Conservation (phyloP, 2,113 vertebrate genomes). For the Furnarius figulus region DNA sequence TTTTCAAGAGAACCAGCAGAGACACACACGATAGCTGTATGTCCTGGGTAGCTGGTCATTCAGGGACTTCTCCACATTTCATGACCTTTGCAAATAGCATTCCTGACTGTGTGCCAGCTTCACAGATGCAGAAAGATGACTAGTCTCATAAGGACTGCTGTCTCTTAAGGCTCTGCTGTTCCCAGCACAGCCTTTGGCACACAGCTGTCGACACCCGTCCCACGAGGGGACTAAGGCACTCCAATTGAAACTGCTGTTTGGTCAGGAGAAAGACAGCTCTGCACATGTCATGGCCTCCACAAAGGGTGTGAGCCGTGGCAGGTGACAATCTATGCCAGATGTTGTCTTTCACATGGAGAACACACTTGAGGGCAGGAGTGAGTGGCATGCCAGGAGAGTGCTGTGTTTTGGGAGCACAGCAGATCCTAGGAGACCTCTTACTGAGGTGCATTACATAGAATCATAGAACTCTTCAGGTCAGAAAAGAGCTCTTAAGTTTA, state of each 20-base stretch:
- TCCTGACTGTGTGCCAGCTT: neutral
- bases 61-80: neutral
- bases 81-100: neutral
- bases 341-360: neutral
- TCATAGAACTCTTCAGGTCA: neutral
- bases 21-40: neutral
- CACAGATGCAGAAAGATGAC: neutral
- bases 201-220: neutral
- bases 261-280: neutral
- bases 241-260: neutral
- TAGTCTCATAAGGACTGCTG: neutral
- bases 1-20: neutral
- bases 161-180: neutral
- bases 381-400: neutral
- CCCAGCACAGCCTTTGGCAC: neutral
- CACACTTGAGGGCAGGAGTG: neutral
- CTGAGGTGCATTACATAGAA: neutral
- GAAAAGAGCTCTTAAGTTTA: neutral
- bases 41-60: neutral
- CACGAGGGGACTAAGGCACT: neutral
- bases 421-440: neutral
- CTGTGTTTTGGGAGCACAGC: neutral
- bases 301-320: neutral
- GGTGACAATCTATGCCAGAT: neutral
- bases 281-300: fast-evolving